Evolutionary conservation across 2,888 invertebrate genomes (phyloP), one percentile per base, ranked within the genome.

Genomic region (Eupithecia centaureata): DNA sequence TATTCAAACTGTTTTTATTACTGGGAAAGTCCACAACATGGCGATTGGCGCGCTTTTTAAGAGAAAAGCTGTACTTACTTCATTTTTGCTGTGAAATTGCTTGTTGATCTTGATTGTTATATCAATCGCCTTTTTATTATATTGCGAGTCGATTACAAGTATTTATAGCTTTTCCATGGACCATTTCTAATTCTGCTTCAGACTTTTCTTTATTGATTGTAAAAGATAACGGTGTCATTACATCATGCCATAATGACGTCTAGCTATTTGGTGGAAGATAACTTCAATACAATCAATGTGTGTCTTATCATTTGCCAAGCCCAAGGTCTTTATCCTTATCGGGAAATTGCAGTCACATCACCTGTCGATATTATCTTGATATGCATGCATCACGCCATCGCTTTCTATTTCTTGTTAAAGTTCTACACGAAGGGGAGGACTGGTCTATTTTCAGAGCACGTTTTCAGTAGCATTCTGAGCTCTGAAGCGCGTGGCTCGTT

Each of bases 381-480:
- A 66, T 38, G 61, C 72, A 61, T 73, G 71, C 71, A 62, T 77
- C 79, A 78, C 76, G 76, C 78, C 76, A 82, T 79, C 78, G 78
- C 83, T 83, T 83, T 83, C 82, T 82, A 82, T 79, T 82, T 77
- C 67, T 74, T 80, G 82, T 79, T 81, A 84, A 62, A 47, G 62
- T n/a, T 58, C 64, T 61, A 76, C 56, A 82, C 86, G 87, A 86
- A 88, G 90, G 86, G 87, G 81, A 56, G 54, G 75, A 81, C 80
- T 83, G 85, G 86, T 89, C 91, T 92, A 92, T 93, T 92, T 92
- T 90, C 82, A 89, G 90, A 84, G 81, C 82, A 82, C 86, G 87
- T 85, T 91, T 91, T 91, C 92, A 92, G 91, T 91, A 89, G 83
- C 90, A 90, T 88, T 80, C 81, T 74, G 63, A 64, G 76, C 82